Evolutionary conservation across 2,113 vertebrate species (phyloP).

Genomic region (Callaeas wilsoni): DNA sequence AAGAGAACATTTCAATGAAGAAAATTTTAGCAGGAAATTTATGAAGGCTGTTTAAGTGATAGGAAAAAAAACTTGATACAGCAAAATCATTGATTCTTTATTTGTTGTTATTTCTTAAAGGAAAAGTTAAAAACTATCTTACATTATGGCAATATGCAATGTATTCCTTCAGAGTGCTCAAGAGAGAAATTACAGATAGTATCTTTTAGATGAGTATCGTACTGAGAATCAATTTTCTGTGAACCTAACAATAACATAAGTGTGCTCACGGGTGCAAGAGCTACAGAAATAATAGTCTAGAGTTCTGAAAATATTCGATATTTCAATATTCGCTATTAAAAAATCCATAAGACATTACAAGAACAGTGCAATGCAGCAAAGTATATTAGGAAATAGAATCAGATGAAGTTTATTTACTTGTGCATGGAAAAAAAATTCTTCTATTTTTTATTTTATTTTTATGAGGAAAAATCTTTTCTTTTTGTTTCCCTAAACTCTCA

Average conservation of each 20-base stretch:
- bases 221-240: constrained; percentile 31
- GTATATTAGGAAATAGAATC: not conserved
- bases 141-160: not conserved
- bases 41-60: not conserved
- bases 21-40: not conserved
- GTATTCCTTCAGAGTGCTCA: not conserved
- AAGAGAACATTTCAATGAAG: not conserved
- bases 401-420: not conserved
- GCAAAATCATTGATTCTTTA: not conserved
- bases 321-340: not conserved
- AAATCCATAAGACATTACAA: not conserved
- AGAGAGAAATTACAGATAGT: not conserved
- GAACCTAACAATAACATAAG: not conserved
- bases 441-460: not conserved
- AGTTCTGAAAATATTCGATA: not conserved
- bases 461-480: not conserved
- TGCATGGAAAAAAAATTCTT: not conserved
- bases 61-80: not conserved
- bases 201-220: not conserved
- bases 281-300: not conserved
- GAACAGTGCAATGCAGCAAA: not conserved
- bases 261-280: not conserved
- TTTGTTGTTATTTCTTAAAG: not conserved
- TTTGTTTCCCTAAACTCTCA: not conserved
- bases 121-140: not conserved